A percentile compares a stretch with the other conserved stretches of the same genome.
Evolutionary conservation across 2,797 vertebrate species (phyloP).

Genomic region (Darevskia mixta): DNA sequence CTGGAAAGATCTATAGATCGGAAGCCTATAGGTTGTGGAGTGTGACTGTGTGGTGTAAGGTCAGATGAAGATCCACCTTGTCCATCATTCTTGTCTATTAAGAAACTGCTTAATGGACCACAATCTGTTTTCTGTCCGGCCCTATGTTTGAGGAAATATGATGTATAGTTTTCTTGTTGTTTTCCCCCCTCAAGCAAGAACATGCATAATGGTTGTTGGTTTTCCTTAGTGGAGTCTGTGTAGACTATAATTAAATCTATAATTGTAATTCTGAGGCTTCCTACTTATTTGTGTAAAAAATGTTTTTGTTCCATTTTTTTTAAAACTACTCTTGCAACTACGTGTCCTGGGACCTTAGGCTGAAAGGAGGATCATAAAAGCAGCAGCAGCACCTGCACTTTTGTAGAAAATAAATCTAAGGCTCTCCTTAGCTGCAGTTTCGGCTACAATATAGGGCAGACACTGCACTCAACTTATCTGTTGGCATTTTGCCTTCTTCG

Average conservation of each 20-base stretch:
- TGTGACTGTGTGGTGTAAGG: too few relatives aligned
- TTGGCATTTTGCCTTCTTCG: background rate
- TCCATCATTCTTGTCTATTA: too few relatives aligned
- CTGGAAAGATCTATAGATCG: background rate
- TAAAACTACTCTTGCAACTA: background rate
- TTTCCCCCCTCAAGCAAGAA: background rate
- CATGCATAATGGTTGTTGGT: background rate
- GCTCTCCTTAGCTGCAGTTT: background rate
- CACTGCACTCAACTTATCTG: rapidly evolving
- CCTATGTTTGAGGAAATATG: background rate
- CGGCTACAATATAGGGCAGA: background rate
- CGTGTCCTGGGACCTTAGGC: background rate
- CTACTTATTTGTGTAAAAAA: background rate
- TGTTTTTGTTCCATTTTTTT: too few relatives aligned
- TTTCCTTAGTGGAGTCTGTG: background rate
- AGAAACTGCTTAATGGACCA: background rate
- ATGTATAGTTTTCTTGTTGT: background rate
- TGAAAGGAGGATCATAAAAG: too few relatives aligned
- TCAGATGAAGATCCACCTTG: too few relatives aligned
- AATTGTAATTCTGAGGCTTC: background rate
- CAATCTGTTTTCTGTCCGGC: too few relatives aligned
- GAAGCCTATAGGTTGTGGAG: too few relatives aligned
- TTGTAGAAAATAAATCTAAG: slow-evolving; percentile 4
- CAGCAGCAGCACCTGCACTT: slow-evolving; percentile 39
- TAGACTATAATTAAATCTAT: background rate